A percentile compares a stretch with the other conserved stretches of the same genome.
phyloP scores from a whole-genome alignment of 1,140 invertebrate genomes.

The Phymastichus coffea region DNA sequence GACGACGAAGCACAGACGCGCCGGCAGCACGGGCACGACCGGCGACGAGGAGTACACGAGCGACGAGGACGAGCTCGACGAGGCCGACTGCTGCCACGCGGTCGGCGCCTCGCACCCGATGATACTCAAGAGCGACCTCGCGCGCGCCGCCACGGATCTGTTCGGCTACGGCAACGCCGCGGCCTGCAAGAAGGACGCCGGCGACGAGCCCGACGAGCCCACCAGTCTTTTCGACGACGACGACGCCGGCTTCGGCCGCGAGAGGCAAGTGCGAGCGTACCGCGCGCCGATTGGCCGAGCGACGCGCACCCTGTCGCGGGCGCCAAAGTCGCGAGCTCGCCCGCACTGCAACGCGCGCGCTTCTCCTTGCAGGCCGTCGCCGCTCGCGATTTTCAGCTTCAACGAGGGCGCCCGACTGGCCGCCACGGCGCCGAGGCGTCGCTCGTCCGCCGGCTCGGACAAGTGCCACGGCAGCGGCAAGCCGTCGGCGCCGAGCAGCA shows the following conservation, averaged over 20 bases:
- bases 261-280: constrained; percentile 39
- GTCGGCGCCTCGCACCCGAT: constrained; percentile 35
- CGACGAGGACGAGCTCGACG: constrained; percentile 58
- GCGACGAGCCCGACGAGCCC: constrained; percentile 41
- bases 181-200: constrained; percentile 28
- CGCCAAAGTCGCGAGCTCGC: no score
- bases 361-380: no score
- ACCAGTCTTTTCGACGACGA: constrained; percentile 52
- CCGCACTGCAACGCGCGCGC: no score
- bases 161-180: constrained; percentile 44
- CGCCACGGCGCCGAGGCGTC: constrained; percentile 36
- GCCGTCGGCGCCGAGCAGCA: constrained; percentile 17
- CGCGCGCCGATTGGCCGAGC: no score
- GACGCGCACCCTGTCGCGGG: background rate
- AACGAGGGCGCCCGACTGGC: constrained; percentile 36
- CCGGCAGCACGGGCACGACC: constrained; percentile 59
- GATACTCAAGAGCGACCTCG: constrained; percentile 48
- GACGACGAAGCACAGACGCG: constrained; percentile 54
- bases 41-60: constrained; percentile 61
- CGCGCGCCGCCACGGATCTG: constrained; percentile 49
- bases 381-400: constrained; percentile 39
- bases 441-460: constrained; percentile 33
- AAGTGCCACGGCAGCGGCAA: constrained; percentile 29
- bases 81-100: constrained; percentile 48
- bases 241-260: constrained; percentile 39